These are phyloP conservation scores for Cheirogaleus medius DNA, from an alignment of 2,113 vertebrate species.

Conservation along the genomic window DNA sequence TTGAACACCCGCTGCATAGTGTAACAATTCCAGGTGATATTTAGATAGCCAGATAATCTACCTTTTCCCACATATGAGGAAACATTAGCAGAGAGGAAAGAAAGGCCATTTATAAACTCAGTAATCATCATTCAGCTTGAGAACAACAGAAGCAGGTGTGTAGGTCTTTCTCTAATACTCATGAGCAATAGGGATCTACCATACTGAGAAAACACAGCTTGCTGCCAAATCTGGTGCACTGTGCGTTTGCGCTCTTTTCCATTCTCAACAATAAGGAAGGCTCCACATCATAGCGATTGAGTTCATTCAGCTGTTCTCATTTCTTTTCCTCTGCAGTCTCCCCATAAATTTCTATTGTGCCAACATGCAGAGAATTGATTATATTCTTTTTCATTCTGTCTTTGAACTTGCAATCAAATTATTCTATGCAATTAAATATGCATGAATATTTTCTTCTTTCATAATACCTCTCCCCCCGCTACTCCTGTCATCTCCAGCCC, in stretches of 20 bases:
- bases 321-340: constrained; percentile 30
- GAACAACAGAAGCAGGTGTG: constrained; percentile 71
- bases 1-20: background rate
- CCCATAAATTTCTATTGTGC: constrained; percentile 61
- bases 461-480: background rate
- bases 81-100: constrained; percentile 53
- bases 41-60: constrained; percentile 53
- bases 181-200: constrained; percentile 63
- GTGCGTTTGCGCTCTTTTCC: constrained; percentile 41
- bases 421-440: constrained; percentile 59
- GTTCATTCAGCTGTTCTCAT: constrained; percentile 60
- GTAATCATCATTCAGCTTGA: constrained; percentile 64
- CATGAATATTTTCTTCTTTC: constrained; percentile 24
- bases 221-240: constrained; percentile 54
- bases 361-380: constrained; percentile 62
- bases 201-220: constrained; percentile 70
- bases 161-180: constrained; percentile 63
- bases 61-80: constrained; percentile 11
- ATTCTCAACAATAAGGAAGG: constrained; percentile 50
- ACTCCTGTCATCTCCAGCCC: background rate
- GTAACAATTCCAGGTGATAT: constrained; percentile 44
- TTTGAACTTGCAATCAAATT: constrained; percentile 65
- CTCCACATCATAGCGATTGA: constrained; percentile 30
- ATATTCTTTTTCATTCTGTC: constrained; percentile 43
- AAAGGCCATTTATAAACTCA: constrained; percentile 64